Evolutionary conservation across 2,113 vertebrate genomes (phyloP), one percentile per base, ranked within the genome.

Genomic region (Neogobius melanostomus): DNA sequence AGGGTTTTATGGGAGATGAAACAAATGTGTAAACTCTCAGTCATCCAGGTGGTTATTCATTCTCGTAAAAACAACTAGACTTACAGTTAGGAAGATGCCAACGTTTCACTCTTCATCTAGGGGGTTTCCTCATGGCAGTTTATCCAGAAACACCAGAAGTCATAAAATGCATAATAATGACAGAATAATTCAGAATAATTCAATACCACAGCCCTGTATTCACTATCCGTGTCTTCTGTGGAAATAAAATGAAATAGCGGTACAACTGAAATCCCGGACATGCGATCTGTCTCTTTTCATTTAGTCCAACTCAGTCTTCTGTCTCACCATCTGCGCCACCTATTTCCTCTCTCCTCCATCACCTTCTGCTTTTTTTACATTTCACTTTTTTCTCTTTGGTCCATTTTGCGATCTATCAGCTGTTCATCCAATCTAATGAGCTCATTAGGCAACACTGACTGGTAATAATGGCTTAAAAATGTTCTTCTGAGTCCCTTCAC

Each of bases 311-410:
- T 80, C 56, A 66, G 74, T 76, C 74, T 76, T 88, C 72, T 80
- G 72, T 81, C 81, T 77, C 67, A 53, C 76, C 85, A 84, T 87
- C 73, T 82, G 80, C 73, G 78, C 85, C 80, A 78, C 75, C 85
- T 82, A 86, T 86, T 89, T 88, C 85, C 85, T 87, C 71, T 79
- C 87, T 89, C 87, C 56, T 89, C 84, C 84, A 88, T 90, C 86
- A 89, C 86, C 83, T 84, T 81, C 86, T 76, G 7, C 79, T 74
- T 66, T 71, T 71, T 76, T 81, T 67, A 88, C 83, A 84, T 88
- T 81, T 81, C 81, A 79, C 81, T 85, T 83, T 89, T 47, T 82
- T 85, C 42, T 9, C 59, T 8, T 84, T 77, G 72, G 57, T 72
- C 78, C 80, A 77, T 84, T 82, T 85, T 90, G 70, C 76, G 83